Evolutionary conservation across 2,113 vertebrate species (phyloP).

Genomic region (Amblyornis subalaris): DNA sequence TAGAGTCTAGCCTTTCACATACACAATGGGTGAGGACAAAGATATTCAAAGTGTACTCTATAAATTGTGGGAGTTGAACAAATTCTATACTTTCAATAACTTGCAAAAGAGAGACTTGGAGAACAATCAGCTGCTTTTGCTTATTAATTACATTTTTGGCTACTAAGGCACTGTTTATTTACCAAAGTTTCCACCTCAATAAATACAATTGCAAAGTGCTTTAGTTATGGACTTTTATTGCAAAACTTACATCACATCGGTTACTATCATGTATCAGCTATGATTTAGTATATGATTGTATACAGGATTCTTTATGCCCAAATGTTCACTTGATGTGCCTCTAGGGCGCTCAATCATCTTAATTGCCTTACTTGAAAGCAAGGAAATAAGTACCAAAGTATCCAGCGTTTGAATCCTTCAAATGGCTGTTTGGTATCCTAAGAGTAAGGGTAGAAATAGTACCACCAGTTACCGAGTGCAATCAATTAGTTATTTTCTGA

Average conservation of each 20-base stretch:
- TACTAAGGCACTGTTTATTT: not conserved
- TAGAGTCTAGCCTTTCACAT: not conserved
- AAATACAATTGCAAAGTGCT: not conserved
- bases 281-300: not conserved
- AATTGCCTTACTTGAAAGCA: not conserved
- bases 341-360: not conserved
- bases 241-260: not conserved
- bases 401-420: not conserved
- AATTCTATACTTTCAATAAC: not conserved
- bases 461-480: not conserved
- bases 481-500: not conserved
- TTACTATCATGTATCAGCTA: not conserved
- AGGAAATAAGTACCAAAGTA: not conserved
- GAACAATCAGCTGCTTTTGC: not conserved
- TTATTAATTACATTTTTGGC: not conserved
- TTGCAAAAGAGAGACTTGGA: not conserved
- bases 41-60: not conserved
- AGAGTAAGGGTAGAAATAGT: not conserved
- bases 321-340: not conserved
- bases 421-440: not conserved
- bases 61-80: not conserved
- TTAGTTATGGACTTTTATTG: not conserved
- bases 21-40: not conserved
- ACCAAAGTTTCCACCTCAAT: not conserved
- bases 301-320: not conserved